A percentile compares a stretch with the other conserved stretches of the same genome.
These are phyloP conservation scores for Drosophila elegans DNA, from an alignment of 1,140 invertebrate genomes.

Conservation along the genomic window DNA sequence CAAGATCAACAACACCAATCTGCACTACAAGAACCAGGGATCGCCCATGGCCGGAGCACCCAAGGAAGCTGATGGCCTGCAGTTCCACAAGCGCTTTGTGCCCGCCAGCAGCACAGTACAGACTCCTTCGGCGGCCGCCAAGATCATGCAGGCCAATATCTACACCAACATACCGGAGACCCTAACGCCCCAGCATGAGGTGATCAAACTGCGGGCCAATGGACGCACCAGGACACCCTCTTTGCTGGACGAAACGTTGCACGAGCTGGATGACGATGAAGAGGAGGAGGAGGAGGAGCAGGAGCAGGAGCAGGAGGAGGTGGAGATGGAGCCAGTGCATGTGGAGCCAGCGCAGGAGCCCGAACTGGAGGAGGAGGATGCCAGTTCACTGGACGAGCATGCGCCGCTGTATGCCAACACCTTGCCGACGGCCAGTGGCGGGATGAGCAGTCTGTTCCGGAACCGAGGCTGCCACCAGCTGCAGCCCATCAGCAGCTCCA, in stretches of 20 bases:
- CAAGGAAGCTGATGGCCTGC: constrained; percentile 57
- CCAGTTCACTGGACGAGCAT: constrained; percentile 65
- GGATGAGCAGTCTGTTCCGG: constrained; percentile 43
- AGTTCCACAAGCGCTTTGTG: constrained; percentile 63
- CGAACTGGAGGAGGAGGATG: constrained; percentile 53
- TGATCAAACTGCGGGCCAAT: constrained; percentile 84
- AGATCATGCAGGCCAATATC: constrained; percentile 88
- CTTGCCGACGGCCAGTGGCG: constrained; percentile 42
- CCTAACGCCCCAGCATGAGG: constrained; percentile 87
- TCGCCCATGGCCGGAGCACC: background rate
- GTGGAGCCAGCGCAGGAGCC: background rate
- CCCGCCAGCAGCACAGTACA: constrained; percentile 30
- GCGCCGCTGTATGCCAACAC: constrained; percentile 78
- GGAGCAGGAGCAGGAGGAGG: background rate
- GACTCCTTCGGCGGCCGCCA: constrained; percentile 65
- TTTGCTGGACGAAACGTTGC: constrained; percentile 85
- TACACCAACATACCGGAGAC: constrained; percentile 91
- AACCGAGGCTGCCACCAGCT: background rate
- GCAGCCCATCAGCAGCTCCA: constrained; percentile 50
- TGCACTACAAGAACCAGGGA: constrained; percentile 80
- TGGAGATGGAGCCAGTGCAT: background rate
- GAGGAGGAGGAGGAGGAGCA: constrained; percentile 43
- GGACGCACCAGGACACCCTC: constrained; percentile 60
- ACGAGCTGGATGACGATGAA: constrained; percentile 75
- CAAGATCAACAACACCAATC: constrained; percentile 92